Percentiles rank a stretch among this genome's conserved stretches.
Conservation (phyloP, 2,888 invertebrate genomes). For the Acrocera orbiculus region DNA sequence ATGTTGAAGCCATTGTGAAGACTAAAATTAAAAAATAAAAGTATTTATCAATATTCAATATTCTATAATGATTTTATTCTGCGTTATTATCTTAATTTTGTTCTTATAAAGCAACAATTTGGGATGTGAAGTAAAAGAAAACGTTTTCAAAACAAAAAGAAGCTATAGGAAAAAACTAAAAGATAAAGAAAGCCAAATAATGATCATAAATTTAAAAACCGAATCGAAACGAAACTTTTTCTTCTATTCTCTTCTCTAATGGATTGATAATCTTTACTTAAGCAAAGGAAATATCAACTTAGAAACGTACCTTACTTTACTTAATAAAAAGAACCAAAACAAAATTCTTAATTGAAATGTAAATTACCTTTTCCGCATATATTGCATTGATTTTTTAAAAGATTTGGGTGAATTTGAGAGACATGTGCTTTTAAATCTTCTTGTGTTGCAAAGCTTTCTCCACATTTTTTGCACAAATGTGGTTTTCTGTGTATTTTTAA, state of each 20-base stretch:
- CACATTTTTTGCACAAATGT: conserved; percentile 28
- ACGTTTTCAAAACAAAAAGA: background rate
- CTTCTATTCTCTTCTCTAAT: too few relatives aligned
- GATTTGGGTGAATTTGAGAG: conserved; percentile 30
- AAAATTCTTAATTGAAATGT: background rate
- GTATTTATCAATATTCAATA: too few relatives aligned
- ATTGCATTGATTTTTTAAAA: conserved; percentile 35
- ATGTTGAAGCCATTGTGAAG: conserved; percentile 37
- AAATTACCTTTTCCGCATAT: conserved; percentile 30
- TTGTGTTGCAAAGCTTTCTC: conserved; percentile 29
- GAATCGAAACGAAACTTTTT: background rate
- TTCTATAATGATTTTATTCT: too few relatives aligned
- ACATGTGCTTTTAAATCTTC: conserved; percentile 33
- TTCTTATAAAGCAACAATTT: too few relatives aligned
- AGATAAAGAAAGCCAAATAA: background rate
- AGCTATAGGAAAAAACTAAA: background rate
- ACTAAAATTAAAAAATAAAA: conserved; percentile 21
- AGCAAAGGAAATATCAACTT: too few relatives aligned
- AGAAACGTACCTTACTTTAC: too few relatives aligned
- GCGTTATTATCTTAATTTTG: too few relatives aligned
- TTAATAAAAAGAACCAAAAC: background rate
- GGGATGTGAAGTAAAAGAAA: too few relatives aligned
- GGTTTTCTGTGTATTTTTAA: conserved; percentile 21
- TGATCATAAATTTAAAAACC: background rate
- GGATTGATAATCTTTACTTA: too few relatives aligned